Conservation (phyloP, 2,113 vertebrate genomes). For the Pimephales promelas region DNA sequence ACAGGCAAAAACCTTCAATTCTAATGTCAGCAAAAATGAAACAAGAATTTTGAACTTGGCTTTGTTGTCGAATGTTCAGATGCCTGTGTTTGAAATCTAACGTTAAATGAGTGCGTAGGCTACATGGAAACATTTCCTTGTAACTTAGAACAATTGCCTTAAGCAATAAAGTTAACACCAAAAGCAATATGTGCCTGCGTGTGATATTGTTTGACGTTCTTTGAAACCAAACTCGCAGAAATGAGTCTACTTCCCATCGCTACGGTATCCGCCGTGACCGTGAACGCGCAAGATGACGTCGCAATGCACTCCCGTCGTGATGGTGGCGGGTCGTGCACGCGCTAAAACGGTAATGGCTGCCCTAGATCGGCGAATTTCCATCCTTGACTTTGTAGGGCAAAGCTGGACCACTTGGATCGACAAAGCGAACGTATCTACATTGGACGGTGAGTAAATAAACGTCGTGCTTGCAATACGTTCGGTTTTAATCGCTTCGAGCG, state of each 20-base stretch:
- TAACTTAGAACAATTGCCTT: too few species aligned
- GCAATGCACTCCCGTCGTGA: slow-evolving; percentile 66
- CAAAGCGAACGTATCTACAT: slow-evolving; percentile 70
- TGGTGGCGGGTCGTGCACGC: slow-evolving; percentile 81
- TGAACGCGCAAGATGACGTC: slow-evolving; percentile 69
- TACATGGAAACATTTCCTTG: too few species aligned
- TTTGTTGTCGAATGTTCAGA: not conserved
- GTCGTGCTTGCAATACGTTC: slow-evolving; percentile 2
- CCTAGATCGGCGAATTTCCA: slow-evolving; percentile 83
- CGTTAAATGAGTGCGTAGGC: too few species aligned
- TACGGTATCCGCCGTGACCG: slow-evolving; percentile 60
- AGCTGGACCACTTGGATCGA: slow-evolving; percentile 87
- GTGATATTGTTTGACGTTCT: too few species aligned
- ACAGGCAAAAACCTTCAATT: too few species aligned
- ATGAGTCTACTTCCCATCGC: not conserved
- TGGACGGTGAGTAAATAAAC: slow-evolving; percentile 78
- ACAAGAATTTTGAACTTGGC: not conserved
- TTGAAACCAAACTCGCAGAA: not conserved
- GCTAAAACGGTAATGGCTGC: slow-evolving; percentile 86
- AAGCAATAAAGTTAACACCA: not conserved
- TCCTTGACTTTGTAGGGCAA: slow-evolving; percentile 86
- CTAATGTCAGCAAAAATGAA: not conserved
- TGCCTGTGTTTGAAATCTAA: too few species aligned
- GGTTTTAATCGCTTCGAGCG: slow-evolving; percentile 3
- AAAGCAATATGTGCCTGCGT: not conserved